Conservation (phyloP, 2,797 vertebrate species). For the Pangasius macronema region DNA sequence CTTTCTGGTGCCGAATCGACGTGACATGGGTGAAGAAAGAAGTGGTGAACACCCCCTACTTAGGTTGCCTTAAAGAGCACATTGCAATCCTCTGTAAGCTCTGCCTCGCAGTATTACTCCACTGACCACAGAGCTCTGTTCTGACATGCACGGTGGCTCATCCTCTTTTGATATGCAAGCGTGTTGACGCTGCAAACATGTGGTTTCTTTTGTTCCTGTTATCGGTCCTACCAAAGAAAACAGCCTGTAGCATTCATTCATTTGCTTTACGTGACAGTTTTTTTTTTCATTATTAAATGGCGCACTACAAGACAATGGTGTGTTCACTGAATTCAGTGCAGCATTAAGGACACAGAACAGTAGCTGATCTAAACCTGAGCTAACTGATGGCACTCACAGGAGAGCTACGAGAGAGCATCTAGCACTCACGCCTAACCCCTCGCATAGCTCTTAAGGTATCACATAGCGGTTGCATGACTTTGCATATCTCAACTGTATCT, state of each 20-base stretch:
- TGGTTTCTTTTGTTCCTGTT: constrained; percentile 15
- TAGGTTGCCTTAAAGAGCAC: constrained; percentile 3
- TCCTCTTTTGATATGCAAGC: constrained; percentile 18
- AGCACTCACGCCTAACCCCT: neutral
- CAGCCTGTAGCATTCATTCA: neutral
- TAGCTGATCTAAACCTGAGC: no score
- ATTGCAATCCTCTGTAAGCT: neutral
- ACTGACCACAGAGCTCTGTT: constrained; percentile 27
- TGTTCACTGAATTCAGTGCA: neutral
- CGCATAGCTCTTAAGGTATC: neutral
- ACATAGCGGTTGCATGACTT: neutral
- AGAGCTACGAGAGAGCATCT: neutral
- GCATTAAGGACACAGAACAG: neutral
- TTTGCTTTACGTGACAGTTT: neutral
- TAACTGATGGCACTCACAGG: neutral
- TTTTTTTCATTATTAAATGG: neutral
- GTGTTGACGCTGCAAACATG: neutral
- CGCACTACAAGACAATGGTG: neutral
- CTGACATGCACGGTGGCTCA: constrained; percentile 9
- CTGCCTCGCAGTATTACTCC: neutral
- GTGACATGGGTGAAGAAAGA: neutral
- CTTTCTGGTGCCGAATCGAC: neutral
- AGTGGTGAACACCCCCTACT: neutral
- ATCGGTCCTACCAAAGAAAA: neutral
- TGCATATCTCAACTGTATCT: neutral